phyloP scores from a whole-genome alignment of 2,888 invertebrate species.

The Zaprionus bogoriensis region DNA sequence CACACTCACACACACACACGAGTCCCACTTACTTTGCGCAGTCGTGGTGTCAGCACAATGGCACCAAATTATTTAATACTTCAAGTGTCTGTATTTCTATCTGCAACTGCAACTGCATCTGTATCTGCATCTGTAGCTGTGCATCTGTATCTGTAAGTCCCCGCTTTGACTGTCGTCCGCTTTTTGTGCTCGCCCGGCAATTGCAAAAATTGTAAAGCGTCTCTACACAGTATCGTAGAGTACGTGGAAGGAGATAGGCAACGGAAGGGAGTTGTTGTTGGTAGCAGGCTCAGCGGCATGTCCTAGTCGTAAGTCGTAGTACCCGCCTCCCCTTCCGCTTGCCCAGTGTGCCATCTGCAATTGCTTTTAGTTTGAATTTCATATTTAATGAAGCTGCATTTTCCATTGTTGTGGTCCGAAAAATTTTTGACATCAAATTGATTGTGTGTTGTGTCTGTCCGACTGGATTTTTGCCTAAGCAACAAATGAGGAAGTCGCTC shows the following conservation, averaged over 20 bases:
- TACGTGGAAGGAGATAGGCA: background rate
- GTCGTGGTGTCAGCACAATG: conserved; percentile 71
- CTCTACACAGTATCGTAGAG: conserved; percentile 11
- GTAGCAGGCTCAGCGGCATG: conserved; percentile 25
- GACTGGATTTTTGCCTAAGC: conserved; percentile 38
- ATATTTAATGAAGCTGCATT: conserved; percentile 75
- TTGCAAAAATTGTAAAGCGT: conserved; percentile 58
- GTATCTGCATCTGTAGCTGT: conserved; percentile 7
- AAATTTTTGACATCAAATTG: conserved; percentile 55
- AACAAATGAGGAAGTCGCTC: conserved; percentile 32
- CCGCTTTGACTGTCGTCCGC: conserved; percentile 43
- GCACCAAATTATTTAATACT: conserved; percentile 79
- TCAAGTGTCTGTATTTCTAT: conserved; percentile 61
- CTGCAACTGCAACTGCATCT: conserved; percentile 6
- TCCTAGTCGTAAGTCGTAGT: conserved; percentile 8
- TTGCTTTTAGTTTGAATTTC: conserved; percentile 72
- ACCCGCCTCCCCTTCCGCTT: background rate
- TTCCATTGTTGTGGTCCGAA: conserved; percentile 60
- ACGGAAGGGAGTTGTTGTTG: conserved; percentile 30
- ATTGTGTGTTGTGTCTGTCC: no score
- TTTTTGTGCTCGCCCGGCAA: conserved; percentile 35
- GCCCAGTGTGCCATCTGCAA: conserved; percentile 48
- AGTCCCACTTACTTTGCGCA: conserved; percentile 35
- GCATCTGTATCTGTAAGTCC: conserved; percentile 16
- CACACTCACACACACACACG: conserved; percentile 24